Evolutionary conservation across 2,797 vertebrate species (phyloP).

Genomic region (Microchirus variegatus): DNA sequence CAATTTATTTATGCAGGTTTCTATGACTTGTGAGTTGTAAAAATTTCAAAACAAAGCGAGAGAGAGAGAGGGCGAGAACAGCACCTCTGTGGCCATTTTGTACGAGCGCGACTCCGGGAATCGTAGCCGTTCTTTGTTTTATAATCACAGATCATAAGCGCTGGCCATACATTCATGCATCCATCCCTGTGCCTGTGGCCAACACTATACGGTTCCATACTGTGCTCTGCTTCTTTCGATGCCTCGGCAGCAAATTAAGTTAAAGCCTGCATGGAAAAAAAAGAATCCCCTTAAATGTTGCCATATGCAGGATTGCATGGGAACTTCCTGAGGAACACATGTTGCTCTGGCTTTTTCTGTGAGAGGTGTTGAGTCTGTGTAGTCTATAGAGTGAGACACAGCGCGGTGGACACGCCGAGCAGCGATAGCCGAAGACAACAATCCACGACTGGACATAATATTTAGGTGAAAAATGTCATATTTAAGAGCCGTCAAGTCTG

Average conservation of each 20-base stretch:
- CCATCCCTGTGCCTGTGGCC: slow-evolving; percentile 66
- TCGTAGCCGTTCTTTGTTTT: slow-evolving; percentile 46
- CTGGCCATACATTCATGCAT: slow-evolving; percentile 53
- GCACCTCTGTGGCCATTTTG: slow-evolving; percentile 33
- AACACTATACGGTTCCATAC: slow-evolving; percentile 77
- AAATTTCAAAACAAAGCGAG: slow-evolving; percentile 28
- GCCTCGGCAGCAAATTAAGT: slow-evolving; percentile 85
- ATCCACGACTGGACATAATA: slow-evolving; percentile 55
- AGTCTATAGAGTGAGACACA: slow-evolving; percentile 66
- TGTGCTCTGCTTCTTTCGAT: slow-evolving; percentile 80
- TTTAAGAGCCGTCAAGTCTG: slow-evolving; percentile 51
- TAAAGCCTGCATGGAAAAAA: slow-evolving; percentile 82
- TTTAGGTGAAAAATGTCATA: slow-evolving; percentile 55
- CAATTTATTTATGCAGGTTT: slow-evolving; percentile 2
- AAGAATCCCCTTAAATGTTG: slow-evolving; percentile 87
- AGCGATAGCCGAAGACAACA: slow-evolving; percentile 57
- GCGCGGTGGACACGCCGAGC: slow-evolving; percentile 53
- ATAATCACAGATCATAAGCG: slow-evolving; percentile 59
- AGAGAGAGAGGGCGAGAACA: too few species aligned
- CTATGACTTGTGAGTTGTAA: slow-evolving; percentile 16
- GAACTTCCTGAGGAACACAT: slow-evolving; percentile 86
- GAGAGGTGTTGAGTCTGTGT: slow-evolving; percentile 83
- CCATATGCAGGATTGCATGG: slow-evolving; percentile 88
- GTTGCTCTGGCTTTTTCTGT: slow-evolving; percentile 79
- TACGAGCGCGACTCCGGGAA: slow-evolving; percentile 21